Conservation (phyloP, 2,797 vertebrate genomes). For the Mormyrus hasselquistii region DNA sequence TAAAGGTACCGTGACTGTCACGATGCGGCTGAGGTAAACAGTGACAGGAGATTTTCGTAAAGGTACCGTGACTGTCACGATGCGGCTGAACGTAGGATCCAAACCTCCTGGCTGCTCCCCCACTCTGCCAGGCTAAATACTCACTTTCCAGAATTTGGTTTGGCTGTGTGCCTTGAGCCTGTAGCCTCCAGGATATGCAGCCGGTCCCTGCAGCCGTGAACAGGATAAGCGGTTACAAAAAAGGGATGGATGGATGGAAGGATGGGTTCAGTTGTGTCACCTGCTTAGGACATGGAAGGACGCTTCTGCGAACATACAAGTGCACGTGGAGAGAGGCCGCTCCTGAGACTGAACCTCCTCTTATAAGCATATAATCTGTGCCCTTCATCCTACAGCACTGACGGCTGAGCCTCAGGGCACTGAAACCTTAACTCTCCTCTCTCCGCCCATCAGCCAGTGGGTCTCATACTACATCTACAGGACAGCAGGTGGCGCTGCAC, state of each 20-base stretch:
- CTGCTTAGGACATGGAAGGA: background rate
- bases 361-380: conserved; percentile 42
- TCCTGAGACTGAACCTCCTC: conserved; percentile 2
- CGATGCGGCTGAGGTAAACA: background rate
- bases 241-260: background rate
- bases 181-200: background rate
- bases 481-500: background rate
- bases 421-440: background rate
- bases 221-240: background rate
- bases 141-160: background rate
- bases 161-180: background rate
- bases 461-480: background rate
- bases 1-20: background rate
- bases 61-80: background rate
- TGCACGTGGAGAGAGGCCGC: background rate
- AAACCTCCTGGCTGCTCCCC: background rate
- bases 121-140: background rate
- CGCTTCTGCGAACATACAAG: background rate
- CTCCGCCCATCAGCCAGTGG: background rate
- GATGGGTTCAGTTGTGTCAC: background rate
- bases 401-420: background rate
- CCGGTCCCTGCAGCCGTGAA: background rate
- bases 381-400: conserved; percentile 33
- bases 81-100: background rate
- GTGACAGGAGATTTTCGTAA: background rate